These are phyloP conservation scores for Paramormyrops kingsleyae DNA, from an alignment of 2,113 vertebrate genomes.

Conservation along the genomic window DNA sequence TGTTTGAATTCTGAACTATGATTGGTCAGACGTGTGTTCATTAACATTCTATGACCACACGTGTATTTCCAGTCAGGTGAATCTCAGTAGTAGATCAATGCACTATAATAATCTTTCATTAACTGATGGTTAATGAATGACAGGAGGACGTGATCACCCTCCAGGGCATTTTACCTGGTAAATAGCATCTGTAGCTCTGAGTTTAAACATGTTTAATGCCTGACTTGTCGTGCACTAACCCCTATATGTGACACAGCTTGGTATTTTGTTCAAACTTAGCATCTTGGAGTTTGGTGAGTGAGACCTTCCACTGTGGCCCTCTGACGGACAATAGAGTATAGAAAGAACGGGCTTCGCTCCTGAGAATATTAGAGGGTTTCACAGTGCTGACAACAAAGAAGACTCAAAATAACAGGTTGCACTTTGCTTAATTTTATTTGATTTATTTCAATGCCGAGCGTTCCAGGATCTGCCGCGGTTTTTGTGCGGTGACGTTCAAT, in stretches of 20 bases:
- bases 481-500: no score
- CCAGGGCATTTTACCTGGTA: background rate
- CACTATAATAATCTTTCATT: background rate
- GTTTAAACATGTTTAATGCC: background rate
- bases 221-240: background rate
- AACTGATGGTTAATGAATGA: background rate
- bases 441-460: no score
- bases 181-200: background rate
- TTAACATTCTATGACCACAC: background rate
- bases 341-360: no score
- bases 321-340: background rate
- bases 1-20: background rate
- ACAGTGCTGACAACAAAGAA: no score
- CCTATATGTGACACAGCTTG: background rate
- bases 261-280: background rate
- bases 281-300: background rate
- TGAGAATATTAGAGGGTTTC: no score
- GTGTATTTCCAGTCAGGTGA: background rate
- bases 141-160: background rate
- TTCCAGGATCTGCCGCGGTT: no score
- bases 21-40: background rate
- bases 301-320: background rate
- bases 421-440: no score
- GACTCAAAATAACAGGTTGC: no score
- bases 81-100: background rate